phyloP scores from a whole-genome alignment of 2,888 invertebrate species.

The Tolmerus cingulatus region DNA sequence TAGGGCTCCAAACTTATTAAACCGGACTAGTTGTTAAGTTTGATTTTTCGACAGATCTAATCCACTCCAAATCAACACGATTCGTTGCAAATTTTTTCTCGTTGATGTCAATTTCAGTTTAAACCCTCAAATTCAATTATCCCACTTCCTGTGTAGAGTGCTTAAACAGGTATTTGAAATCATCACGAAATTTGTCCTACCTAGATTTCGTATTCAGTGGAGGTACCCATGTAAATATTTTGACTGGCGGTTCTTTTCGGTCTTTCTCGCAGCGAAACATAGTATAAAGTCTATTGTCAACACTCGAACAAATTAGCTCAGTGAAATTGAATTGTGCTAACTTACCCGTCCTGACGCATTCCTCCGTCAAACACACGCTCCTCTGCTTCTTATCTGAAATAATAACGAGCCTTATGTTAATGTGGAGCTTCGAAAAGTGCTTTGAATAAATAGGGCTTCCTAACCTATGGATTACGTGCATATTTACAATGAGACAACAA shows the following conservation, averaged over 20 bases:
- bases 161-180: background rate
- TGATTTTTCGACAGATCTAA: background rate
- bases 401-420: conserved; percentile 42
- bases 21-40: background rate
- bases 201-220: conserved; percentile 5
- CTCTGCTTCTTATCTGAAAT: conserved; percentile 52
- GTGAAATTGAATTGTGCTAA: conserved; percentile 41
- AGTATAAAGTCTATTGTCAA: background rate
- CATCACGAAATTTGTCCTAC: background rate
- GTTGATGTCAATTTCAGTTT: background rate
- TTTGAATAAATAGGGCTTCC: conserved; percentile 4
- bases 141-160: background rate
- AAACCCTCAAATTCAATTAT: background rate
- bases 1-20: too few species aligned
- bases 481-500: background rate
- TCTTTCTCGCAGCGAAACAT: background rate
- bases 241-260: background rate
- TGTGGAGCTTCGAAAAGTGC: background rate
- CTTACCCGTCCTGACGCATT: conserved; percentile 71
- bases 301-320: conserved; percentile 20
- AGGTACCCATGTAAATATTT: background rate
- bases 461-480: background rate
- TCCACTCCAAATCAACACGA: background rate
- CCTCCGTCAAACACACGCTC: conserved; percentile 68
- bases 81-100: background rate